These are phyloP conservation scores for Parelbella ahira DNA, from an alignment of 2,888 invertebrate species.

Conservation along the genomic window DNA sequence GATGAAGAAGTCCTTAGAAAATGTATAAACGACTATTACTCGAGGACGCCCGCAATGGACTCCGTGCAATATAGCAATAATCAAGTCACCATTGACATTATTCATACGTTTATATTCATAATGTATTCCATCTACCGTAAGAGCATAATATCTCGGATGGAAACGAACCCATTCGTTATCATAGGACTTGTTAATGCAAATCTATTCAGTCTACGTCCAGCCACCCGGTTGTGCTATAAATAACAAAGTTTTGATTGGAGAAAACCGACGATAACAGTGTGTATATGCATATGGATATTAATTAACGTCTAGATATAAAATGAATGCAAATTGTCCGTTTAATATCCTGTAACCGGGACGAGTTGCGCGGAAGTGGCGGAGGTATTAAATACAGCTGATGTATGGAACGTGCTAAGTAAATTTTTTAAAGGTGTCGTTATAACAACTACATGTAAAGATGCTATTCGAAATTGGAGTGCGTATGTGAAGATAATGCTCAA, in stretches of 20 bases:
- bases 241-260: slow-evolving; percentile 73
- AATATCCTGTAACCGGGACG: slow-evolving; percentile 2
- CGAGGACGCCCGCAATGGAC: too few relatives aligned
- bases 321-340: slow-evolving; percentile 28
- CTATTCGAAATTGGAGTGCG: too few relatives aligned
- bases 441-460: too few relatives aligned
- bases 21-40: too few relatives aligned
- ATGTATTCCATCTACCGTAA: slow-evolving; percentile 36
- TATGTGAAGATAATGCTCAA: too few relatives aligned
- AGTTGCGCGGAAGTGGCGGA: too few relatives aligned
- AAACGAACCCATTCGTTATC: slow-evolving; percentile 52
- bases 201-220: slow-evolving; percentile 44
- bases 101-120: slow-evolving; percentile 24
- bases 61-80: too few relatives aligned
- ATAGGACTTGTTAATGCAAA: slow-evolving; percentile 60
- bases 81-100: slow-evolving; percentile 10
- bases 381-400: too few relatives aligned
- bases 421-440: too few relatives aligned
- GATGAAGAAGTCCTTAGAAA: too few relatives aligned
- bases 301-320: slow-evolving; percentile 49
- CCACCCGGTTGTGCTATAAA: slow-evolving; percentile 49
- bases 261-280: slow-evolving; percentile 51
- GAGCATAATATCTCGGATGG: slow-evolving; percentile 40
- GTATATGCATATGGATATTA: slow-evolving; percentile 71
- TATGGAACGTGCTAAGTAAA: too few relatives aligned